phyloP scores from a whole-genome alignment of 2,888 invertebrate species.

The Agriotes lineatus region DNA sequence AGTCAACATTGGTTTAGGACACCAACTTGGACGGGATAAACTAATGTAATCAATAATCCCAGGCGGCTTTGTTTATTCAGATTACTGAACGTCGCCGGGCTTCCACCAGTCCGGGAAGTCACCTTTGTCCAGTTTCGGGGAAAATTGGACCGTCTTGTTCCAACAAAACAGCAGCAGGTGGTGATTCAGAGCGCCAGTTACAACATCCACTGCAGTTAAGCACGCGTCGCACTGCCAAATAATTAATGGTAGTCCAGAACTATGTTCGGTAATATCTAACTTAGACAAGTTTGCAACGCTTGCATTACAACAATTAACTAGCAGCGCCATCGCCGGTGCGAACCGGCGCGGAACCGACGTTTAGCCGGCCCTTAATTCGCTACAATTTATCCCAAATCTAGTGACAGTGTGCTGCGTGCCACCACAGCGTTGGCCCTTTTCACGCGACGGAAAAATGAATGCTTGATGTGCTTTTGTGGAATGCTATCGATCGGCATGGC shows the following conservation, averaged over 20 bases:
- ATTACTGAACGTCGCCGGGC: slow-evolving; percentile 28
- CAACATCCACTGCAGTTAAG: background rate
- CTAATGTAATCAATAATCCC: slow-evolving; percentile 46
- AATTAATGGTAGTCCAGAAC: slow-evolving; percentile 34
- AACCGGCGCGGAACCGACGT: slow-evolving; percentile 37
- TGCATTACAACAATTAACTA: slow-evolving; percentile 41
- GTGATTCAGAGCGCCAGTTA: background rate
- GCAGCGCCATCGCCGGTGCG: slow-evolving; percentile 30
- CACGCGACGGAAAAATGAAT: background rate
- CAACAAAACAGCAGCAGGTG: background rate
- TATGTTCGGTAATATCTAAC: slow-evolving; percentile 30
- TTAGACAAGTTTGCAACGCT: slow-evolving; percentile 36
- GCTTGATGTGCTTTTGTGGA: background rate
- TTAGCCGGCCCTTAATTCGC: slow-evolving; percentile 31
- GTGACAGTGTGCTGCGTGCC: slow-evolving; percentile 29
- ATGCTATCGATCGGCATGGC: too few relatives aligned
- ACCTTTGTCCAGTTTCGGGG: slow-evolving; percentile 2
- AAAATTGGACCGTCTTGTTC: background rate
- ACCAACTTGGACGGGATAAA: slow-evolving; percentile 26
- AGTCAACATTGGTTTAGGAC: slow-evolving; percentile 46
- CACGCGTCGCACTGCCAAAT: slow-evolving; percentile 13
- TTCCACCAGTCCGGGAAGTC: background rate
- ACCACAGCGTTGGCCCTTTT: background rate
- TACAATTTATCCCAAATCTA: slow-evolving; percentile 34
- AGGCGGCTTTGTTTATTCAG: slow-evolving; percentile 45